These are phyloP conservation scores for Bolinopsis microptera DNA, from an alignment of 37 sponge, comb jelly and placozoan genomes.

Conservation along the genomic window DNA sequence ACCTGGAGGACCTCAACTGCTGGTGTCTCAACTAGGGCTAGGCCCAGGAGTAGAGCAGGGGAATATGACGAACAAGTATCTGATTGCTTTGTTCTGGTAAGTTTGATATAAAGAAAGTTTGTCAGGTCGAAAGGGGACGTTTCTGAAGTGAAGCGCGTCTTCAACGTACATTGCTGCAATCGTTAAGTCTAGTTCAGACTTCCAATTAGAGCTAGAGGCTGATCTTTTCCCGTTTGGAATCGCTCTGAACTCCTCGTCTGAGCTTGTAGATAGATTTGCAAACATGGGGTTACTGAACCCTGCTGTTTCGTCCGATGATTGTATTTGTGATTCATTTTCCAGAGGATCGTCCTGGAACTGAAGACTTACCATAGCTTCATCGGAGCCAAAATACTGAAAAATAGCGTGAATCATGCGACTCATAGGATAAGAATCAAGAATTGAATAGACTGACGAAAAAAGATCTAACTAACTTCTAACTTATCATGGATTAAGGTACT, in stretches of 20 bases:
- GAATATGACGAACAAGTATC: not conserved
- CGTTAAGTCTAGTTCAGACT: not conserved
- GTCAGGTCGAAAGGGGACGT: constrained; percentile 12
- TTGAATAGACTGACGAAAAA: no score
- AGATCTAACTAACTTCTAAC: no score
- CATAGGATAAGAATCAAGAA: no score
- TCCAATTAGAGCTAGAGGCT: not conserved
- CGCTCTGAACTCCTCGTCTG: no score
- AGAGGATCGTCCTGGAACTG: not conserved
- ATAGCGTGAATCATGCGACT: not conserved
- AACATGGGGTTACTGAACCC: not conserved
- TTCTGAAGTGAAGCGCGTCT: constrained; percentile 34
- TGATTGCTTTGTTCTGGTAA: not conserved
- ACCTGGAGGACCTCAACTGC: not conserved
- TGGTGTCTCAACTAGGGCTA: not conserved
- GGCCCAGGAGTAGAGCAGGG: not conserved
- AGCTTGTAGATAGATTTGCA: not conserved
- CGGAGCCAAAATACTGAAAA: not conserved
- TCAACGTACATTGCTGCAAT: not conserved
- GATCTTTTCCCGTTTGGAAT: not conserved
- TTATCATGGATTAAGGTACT: no score
- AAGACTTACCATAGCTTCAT: not conserved
- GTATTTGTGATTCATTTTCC: not conserved
- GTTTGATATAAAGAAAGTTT: constrained; percentile 7
- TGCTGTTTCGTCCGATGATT: not conserved